A percentile compares a stretch with the other conserved stretches of the same genome.
Evolutionary conservation across 2,113 vertebrate genomes (phyloP).

Genomic region (Pelmatolapia mariae): DNA sequence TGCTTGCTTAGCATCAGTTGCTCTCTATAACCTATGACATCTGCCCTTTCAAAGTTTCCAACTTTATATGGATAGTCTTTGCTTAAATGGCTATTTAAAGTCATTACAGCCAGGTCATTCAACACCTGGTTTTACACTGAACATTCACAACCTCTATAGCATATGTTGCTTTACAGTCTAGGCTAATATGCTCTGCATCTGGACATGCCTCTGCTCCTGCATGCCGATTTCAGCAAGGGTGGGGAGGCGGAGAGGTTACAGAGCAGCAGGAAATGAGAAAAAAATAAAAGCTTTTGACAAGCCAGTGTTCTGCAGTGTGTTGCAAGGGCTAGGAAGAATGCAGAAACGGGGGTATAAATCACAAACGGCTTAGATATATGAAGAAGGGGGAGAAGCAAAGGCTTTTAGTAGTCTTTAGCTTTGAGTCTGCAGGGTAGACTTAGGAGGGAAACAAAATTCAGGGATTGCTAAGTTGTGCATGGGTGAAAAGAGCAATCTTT

Average conservation of each 20-base stretch:
- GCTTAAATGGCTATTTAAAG: slow-evolving; percentile 31
- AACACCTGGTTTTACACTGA: slow-evolving; percentile 3
- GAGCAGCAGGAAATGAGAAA: slow-evolving; percentile 48
- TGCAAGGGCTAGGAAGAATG: slow-evolving; percentile 7
- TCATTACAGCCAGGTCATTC: not conserved
- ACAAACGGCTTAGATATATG: not conserved
- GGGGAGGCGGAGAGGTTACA: slow-evolving; percentile 17
- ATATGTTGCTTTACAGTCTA: slow-evolving; percentile 48
- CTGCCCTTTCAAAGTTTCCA: slow-evolving; percentile 6
- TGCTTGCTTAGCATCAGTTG: not conserved
- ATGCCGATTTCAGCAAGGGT: slow-evolving; percentile 19
- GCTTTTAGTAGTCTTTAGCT: not conserved
- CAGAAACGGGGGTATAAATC: slow-evolving; percentile 15
- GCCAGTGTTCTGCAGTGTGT: slow-evolving; percentile 27
- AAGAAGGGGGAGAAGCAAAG: not conserved
- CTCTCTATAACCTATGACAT: slow-evolving; percentile 7
- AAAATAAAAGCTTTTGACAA: slow-evolving; percentile 35
- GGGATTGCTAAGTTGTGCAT: slow-evolving; percentile 1
- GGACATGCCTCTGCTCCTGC: slow-evolving; percentile 38
- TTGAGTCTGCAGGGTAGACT: not conserved
- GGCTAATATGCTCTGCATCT: slow-evolving; percentile 68
- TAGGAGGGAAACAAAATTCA: not conserved
- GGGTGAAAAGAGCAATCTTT: not conserved
- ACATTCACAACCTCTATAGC: slow-evolving; percentile 31
- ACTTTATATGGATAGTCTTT: not conserved